Evolutionary conservation across 2,888 invertebrate species (phyloP).

Genomic region (Leucophora obtusa): DNA sequence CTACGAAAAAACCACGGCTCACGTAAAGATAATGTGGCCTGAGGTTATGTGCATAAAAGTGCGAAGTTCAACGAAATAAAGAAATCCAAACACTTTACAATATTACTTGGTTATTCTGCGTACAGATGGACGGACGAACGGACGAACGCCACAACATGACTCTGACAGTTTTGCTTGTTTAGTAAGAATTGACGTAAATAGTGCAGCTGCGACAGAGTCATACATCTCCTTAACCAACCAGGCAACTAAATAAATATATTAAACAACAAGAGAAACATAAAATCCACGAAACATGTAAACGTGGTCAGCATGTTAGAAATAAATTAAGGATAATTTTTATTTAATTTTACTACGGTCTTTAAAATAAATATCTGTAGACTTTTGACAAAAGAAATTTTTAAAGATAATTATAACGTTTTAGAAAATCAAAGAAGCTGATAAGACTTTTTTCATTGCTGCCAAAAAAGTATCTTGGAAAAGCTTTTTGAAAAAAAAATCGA

Average conservation of each 20-base stretch:
- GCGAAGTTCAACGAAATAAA: slow-evolving; percentile 66
- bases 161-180: slow-evolving; percentile 37
- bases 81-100: slow-evolving; percentile 61
- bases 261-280: slow-evolving; percentile 27
- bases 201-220: slow-evolving; percentile 52
- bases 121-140: not conserved
- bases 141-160: slow-evolving; percentile 29
- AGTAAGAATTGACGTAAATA: slow-evolving; percentile 38
- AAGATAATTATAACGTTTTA: too few relatives aligned
- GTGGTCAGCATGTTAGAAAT: slow-evolving; percentile 53
- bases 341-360: not conserved
- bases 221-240: not conserved
- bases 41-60: slow-evolving; percentile 67
- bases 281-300: slow-evolving; percentile 47
- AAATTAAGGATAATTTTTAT: slow-evolving; percentile 16
- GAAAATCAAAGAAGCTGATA: too few relatives aligned
- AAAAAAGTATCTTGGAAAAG: too few relatives aligned
- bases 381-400: too few relatives aligned
- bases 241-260: slow-evolving; percentile 31
- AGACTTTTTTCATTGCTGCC: too few relatives aligned
- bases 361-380: not conserved
- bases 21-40: slow-evolving; percentile 64
- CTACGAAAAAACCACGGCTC: slow-evolving; percentile 41
- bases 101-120: slow-evolving; percentile 38
- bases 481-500: too few relatives aligned